phyloP scores from a whole-genome alignment of 2,113 vertebrate species.

The Antechinus flavipes region DNA sequence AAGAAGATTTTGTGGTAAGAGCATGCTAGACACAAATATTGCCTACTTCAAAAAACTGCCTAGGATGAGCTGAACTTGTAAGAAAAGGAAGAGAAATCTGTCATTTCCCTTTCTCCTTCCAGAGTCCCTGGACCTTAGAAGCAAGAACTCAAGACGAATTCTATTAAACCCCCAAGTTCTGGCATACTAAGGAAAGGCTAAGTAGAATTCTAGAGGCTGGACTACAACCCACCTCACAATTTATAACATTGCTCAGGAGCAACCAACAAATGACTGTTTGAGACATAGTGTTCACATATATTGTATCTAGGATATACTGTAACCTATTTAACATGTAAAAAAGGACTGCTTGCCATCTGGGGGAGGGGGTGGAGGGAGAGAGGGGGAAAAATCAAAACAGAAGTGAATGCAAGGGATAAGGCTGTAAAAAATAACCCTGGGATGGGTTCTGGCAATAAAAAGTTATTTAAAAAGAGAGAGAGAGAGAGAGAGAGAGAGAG shows the following conservation, averaged over 20 bases:
- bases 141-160: not conserved
- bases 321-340: too few species aligned
- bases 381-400: too few species aligned
- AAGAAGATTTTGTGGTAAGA: not conserved
- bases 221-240: not conserved
- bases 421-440: too few species aligned
- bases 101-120: not conserved
- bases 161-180: not conserved
- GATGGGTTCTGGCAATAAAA: too few species aligned
- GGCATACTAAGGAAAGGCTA: not conserved
- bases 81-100: not conserved
- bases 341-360: too few species aligned
- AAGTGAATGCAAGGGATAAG: too few species aligned
- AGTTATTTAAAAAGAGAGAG: too few species aligned
- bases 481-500: too few species aligned
- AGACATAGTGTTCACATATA: not conserved
- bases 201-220: not conserved
- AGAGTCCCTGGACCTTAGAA: not conserved
- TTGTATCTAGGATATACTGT: too few species aligned
- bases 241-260: not conserved
- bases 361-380: too few species aligned
- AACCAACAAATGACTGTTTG: not conserved
- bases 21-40: not conserved
- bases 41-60: not conserved
- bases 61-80: not conserved